phyloP scores from a whole-genome alignment of 2,888 invertebrate genomes.

The Molorchus minor region DNA sequence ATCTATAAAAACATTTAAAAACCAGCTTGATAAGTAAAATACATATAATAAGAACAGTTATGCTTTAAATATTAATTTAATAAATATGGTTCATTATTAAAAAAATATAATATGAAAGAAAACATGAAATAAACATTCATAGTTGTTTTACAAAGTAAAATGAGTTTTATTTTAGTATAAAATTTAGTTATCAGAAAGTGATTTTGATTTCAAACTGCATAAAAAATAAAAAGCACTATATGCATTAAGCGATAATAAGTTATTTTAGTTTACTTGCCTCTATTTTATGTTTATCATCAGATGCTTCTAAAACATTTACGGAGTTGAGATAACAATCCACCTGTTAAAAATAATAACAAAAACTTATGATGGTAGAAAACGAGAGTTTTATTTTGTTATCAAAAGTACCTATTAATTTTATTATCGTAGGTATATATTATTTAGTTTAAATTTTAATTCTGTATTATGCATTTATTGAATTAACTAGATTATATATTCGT shows the following conservation, averaged over 20 bases:
- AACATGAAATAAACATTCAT: no score
- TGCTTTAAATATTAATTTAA: not conserved
- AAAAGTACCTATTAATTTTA: no score
- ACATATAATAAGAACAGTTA: not conserved
- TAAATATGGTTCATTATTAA: not conserved
- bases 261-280: conserved; percentile 50
- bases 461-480: no score
- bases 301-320: conserved; percentile 55
- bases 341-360: conserved; percentile 43
- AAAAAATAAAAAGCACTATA: no score
- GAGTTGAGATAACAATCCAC: conserved; percentile 58
- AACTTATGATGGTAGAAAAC: no score
- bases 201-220: no score
- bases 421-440: no score
- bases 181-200: no score
- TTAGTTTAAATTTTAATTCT: no score
- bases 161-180: not conserved
- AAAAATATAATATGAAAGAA: conserved; percentile 1
- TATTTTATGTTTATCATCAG: conserved; percentile 53
- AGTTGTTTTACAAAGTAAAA: no score
- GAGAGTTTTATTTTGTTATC: no score
- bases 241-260: not conserved
- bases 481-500: no score
- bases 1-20: conserved; percentile 46
- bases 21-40: not conserved